Percentiles rank a stretch among this genome's conserved stretches.
phyloP scores from a whole-genome alignment of 2,113 vertebrate genomes.

The Tenrec ecaudatus region DNA sequence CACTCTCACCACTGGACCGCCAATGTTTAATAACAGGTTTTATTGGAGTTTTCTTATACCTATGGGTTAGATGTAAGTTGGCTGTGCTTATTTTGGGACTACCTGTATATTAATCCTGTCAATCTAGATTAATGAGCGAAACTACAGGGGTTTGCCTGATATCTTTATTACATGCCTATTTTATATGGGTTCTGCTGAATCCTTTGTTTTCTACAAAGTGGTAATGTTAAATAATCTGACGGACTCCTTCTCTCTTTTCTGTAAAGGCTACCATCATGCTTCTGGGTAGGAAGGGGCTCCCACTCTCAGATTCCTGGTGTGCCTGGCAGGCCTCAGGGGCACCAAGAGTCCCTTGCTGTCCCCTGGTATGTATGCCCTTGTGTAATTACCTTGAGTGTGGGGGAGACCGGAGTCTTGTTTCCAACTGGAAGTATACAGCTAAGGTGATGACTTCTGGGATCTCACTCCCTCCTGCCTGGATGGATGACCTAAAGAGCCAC shows the following conservation, averaged over 20 bases:
- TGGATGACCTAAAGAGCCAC: not conserved
- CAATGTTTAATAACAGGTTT: too few species aligned
- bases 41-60: too few species aligned
- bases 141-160: not conserved
- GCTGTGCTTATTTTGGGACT: too few species aligned
- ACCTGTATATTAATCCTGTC: not conserved
- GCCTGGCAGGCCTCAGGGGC: not conserved
- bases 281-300: not conserved
- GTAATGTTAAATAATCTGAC: constrained; percentile 25
- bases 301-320: not conserved
- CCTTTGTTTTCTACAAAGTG: not conserved
- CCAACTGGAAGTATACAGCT: not conserved
- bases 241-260: not conserved
- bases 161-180: not conserved
- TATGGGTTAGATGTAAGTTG: too few species aligned
- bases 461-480: not conserved
- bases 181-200: not conserved
- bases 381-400: not conserved
- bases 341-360: fast-evolving
- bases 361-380: not conserved
- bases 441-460: not conserved
- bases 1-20: too few species aligned
- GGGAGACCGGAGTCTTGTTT: not conserved
- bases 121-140: not conserved
- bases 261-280: not conserved